Percentiles rank a stretch among this genome's conserved stretches.
Conservation (phyloP, 2,888 invertebrate genomes). For the Dromius quadrimaculatus region DNA sequence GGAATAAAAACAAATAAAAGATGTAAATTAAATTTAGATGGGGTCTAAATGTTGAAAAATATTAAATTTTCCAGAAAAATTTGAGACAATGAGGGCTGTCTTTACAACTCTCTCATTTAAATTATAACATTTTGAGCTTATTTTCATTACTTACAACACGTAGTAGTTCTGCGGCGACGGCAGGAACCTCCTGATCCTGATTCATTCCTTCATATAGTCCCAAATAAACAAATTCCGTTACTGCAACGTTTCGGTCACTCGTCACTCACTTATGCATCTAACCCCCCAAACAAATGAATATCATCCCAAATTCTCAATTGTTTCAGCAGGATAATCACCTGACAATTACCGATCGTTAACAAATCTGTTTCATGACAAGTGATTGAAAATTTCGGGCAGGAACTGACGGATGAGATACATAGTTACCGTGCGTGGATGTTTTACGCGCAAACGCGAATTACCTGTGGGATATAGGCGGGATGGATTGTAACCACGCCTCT, state of each 20-base stretch:
- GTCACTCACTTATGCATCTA: slow-evolving; percentile 25
- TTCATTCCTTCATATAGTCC: slow-evolving; percentile 60
- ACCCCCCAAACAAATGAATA: slow-evolving; percentile 4
- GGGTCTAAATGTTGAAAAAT: no score
- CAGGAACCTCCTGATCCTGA: slow-evolving; percentile 66
- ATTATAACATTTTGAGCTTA: no score
- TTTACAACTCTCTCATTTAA: no score
- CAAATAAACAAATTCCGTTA: slow-evolving; percentile 9
- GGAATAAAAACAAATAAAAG: no score
- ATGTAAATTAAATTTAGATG: no score
- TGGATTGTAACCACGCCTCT: slow-evolving; percentile 62
- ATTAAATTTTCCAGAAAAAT: no score
- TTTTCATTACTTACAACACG: slow-evolving; percentile 66
- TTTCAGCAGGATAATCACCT: no score
- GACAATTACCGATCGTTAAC: slow-evolving; percentile 32
- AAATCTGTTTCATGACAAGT: slow-evolving; percentile 39
- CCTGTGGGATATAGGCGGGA: slow-evolving; percentile 59
- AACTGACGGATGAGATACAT: slow-evolving; percentile 38
- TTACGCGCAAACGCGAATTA: slow-evolving; percentile 60
- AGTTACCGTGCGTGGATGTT: slow-evolving; percentile 49
- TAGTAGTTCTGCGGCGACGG: slow-evolving; percentile 62
- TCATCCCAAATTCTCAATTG: neutral
- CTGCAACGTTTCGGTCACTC: neutral
- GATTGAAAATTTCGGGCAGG: slow-evolving; percentile 42
- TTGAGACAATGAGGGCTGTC: no score